phyloP scores from a whole-genome alignment of 2,888 invertebrate genomes.

The Acrobasis consociella region DNA sequence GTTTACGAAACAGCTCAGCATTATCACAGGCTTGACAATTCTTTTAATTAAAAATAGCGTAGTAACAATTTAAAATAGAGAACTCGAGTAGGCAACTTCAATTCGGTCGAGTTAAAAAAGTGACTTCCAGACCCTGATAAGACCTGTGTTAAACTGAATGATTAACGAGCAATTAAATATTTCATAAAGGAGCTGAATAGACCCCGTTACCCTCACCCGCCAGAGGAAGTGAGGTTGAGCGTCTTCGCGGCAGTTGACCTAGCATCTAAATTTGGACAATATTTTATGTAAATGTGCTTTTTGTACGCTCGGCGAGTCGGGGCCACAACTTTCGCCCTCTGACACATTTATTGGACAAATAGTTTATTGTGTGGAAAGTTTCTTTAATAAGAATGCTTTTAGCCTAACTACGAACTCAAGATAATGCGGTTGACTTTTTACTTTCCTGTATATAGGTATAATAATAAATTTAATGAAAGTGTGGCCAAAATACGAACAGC shows the following conservation, averaged over 20 bases:
- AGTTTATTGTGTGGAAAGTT: slow-evolving; percentile 3
- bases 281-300: slow-evolving; percentile 41
- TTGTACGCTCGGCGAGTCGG: slow-evolving; percentile 33
- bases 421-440: too few relatives aligned
- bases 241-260: slow-evolving; percentile 34
- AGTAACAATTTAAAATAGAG: too few relatives aligned
- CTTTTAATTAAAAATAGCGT: too few relatives aligned
- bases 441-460: too few relatives aligned
- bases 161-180: slow-evolving; percentile 12
- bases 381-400: too few relatives aligned
- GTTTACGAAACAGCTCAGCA: too few relatives aligned
- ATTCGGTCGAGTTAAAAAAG: neutral
- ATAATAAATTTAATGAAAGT: too few relatives aligned
- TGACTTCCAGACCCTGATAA: neutral
- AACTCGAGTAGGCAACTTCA: too few relatives aligned
- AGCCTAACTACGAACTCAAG: too few relatives aligned
- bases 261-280: slow-evolving; percentile 35
- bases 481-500: too few relatives aligned
- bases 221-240: neutral
- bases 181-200: neutral
- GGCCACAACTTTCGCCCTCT: slow-evolving; percentile 21
- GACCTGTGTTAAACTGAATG: slow-evolving; percentile 18
- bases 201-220: slow-evolving; percentile 1
- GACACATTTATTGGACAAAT: slow-evolving; percentile 9
- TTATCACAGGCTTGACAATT: too few relatives aligned